These are phyloP conservation scores for Anguilla rostrata DNA, from an alignment of 2,113 vertebrate genomes.

Conservation along the genomic window DNA sequence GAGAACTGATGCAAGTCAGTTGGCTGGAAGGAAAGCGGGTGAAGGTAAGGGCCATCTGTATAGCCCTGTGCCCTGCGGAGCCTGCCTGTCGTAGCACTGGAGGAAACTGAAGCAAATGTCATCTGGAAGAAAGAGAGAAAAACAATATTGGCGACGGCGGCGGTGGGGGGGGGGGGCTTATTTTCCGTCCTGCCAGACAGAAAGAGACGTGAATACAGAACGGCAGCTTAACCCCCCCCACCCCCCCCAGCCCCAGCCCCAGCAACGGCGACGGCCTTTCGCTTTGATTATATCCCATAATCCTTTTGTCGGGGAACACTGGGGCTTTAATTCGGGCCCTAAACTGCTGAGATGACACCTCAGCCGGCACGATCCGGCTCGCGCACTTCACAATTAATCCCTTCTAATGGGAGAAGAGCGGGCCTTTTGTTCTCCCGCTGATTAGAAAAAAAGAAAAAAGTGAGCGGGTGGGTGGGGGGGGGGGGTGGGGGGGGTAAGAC, in stretches of 20 bases:
- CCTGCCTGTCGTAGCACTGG: neutral
- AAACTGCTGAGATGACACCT: neutral
- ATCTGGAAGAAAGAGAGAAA: neutral
- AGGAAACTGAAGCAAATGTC: neutral
- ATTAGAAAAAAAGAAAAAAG: neutral
- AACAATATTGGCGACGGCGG: neutral
- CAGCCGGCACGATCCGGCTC: neutral
- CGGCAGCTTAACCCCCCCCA: neutral
- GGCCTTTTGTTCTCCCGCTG: neutral
- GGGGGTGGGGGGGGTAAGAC: neutral
- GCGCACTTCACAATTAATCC: neutral
- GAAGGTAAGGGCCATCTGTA: neutral
- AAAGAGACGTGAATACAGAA: neutral
- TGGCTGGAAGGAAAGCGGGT: neutral
- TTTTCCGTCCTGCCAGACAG: neutral
- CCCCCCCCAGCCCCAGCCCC: too few relatives aligned
- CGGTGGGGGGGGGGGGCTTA: too few relatives aligned
- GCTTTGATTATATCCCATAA: neutral
- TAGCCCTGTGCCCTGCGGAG: neutral
- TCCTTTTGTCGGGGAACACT: neutral
- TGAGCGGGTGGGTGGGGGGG: too few relatives aligned
- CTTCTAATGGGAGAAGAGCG: neutral
- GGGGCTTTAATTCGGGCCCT: neutral
- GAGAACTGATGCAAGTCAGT: neutral
- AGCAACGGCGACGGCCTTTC: neutral